Evolutionary conservation across 2,797 vertebrate genomes (phyloP).

Genomic region (Spatula versicolor): DNA sequence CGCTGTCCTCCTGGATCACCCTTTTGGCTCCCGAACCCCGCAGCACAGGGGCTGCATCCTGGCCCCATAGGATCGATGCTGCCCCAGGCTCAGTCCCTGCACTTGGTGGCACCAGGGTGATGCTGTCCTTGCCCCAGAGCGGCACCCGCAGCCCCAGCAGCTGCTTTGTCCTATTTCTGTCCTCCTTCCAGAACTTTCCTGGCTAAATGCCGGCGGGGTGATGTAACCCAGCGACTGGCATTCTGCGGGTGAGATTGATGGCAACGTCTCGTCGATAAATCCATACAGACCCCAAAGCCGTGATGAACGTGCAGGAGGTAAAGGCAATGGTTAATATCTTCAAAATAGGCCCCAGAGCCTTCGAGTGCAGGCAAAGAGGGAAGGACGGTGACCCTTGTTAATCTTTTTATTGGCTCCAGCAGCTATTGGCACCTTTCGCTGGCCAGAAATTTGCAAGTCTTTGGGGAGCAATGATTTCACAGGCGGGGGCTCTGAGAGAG

Average conservation of each 20-base stretch:
- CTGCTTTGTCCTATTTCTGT: background rate
- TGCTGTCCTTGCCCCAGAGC: background rate
- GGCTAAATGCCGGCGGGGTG: background rate
- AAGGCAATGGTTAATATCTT: slow-evolving; percentile 63
- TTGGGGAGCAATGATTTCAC: slow-evolving; percentile 69
- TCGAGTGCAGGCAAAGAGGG: slow-evolving; percentile 33
- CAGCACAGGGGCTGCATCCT: background rate
- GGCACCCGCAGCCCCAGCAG: background rate
- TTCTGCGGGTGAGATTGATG: slow-evolving; percentile 60
- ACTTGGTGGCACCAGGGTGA: no score
- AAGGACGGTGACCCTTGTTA: slow-evolving; percentile 74
- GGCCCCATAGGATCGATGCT: background rate
- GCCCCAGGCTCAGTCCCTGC: background rate
- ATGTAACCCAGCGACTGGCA: slow-evolving; percentile 38
- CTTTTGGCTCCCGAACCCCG: background rate
- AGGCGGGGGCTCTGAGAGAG: slow-evolving; percentile 27
- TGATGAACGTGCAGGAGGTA: slow-evolving; percentile 43
- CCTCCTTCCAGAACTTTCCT: background rate
- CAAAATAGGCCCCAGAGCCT: slow-evolving; percentile 56
- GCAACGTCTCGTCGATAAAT: slow-evolving; percentile 68
- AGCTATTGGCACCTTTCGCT: slow-evolving; percentile 74
- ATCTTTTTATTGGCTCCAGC: slow-evolving; percentile 72
- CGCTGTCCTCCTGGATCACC: rapidly evolving
- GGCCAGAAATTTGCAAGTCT: slow-evolving; percentile 57
- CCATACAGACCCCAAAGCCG: slow-evolving; percentile 56